These are phyloP conservation scores for Yasuhikotakia modesta DNA, from an alignment of 2,797 vertebrate species.

Conservation along the genomic window DNA sequence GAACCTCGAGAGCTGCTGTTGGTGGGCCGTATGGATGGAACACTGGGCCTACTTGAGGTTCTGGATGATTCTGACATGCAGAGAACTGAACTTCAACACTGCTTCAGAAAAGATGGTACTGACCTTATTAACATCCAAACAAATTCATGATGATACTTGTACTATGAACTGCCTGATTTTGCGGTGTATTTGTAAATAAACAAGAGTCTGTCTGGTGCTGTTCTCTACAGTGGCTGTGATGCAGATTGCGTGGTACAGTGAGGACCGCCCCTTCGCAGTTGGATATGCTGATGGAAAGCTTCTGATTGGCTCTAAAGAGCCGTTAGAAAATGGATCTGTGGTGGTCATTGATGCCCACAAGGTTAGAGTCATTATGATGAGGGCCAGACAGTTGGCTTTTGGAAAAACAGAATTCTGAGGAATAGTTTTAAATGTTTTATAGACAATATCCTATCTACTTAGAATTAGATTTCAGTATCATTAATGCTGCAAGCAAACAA, in stretches of 20 bases:
- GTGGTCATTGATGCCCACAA: constrained; percentile 93
- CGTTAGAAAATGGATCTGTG: constrained; percentile 87
- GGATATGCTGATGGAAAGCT: constrained; percentile 95
- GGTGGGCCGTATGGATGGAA: constrained; percentile 94
- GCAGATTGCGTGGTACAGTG: constrained; percentile 91
- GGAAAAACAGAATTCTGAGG: too few species aligned
- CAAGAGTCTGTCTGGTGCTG: background rate
- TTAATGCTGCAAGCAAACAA: background rate
- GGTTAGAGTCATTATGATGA: constrained; percentile 69
- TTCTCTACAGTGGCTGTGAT: constrained; percentile 76
- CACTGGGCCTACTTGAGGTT: constrained; percentile 91
- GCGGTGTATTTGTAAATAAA: background rate
- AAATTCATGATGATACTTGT: background rate
- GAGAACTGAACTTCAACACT: constrained; percentile 89
- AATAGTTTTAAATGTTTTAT: too few species aligned
- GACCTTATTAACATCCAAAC: background rate
- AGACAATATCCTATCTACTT: too few species aligned
- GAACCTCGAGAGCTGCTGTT: constrained; percentile 87
- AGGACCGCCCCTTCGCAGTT: constrained; percentile 91
- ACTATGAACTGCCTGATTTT: too few species aligned
- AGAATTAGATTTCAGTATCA: too few species aligned
- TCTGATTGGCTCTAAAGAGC: constrained; percentile 87
- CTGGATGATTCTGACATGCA: constrained; percentile 85
- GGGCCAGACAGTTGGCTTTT: too few species aligned
- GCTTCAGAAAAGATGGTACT: constrained; percentile 92